These are phyloP conservation scores for Tychaedon coryphoeus DNA, from an alignment of 2,113 vertebrate species.

Conservation along the genomic window DNA sequence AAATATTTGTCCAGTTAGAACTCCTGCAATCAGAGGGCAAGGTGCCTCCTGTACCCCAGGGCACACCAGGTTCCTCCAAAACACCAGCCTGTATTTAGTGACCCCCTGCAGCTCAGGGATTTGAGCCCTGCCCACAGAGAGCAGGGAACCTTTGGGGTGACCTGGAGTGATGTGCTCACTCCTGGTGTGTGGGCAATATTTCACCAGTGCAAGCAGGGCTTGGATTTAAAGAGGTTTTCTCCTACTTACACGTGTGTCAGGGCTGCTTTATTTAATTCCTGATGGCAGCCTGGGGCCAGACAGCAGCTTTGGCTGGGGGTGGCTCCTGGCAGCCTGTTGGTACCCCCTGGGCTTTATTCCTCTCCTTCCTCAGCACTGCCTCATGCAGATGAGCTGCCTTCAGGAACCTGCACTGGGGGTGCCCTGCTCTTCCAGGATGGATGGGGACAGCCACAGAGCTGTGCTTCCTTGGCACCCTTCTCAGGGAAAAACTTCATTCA, in stretches of 20 bases:
- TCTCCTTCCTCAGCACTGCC: not conserved
- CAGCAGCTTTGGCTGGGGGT: not conserved
- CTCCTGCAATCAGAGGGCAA: not conserved
- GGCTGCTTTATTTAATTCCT: not conserved
- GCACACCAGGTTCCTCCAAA: not conserved
- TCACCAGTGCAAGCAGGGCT: not conserved
- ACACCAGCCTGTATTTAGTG: not conserved
- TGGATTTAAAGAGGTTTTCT: not conserved
- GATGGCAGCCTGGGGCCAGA: not conserved
- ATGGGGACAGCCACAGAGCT: fast-evolving
- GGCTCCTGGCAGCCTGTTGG: not conserved
- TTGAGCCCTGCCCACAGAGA: not conserved
- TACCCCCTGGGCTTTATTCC: not conserved
- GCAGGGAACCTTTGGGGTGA: not conserved
- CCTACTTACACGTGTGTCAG: fast-evolving
- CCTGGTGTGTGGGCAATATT: not conserved
- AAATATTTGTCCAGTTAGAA: not conserved
- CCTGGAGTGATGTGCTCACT: fast-evolving
- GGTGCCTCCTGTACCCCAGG: not conserved
- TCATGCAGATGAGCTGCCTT: not conserved
- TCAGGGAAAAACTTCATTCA: not conserved
- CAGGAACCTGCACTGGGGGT: not conserved
- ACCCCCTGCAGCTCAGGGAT: not conserved
- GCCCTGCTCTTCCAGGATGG: not conserved
- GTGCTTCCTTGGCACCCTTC: fast-evolving